Evolutionary conservation across 2,888 invertebrate genomes (phyloP), one percentile per base, ranked within the genome.

Genomic region (Linnaemya tessellans): DNA sequence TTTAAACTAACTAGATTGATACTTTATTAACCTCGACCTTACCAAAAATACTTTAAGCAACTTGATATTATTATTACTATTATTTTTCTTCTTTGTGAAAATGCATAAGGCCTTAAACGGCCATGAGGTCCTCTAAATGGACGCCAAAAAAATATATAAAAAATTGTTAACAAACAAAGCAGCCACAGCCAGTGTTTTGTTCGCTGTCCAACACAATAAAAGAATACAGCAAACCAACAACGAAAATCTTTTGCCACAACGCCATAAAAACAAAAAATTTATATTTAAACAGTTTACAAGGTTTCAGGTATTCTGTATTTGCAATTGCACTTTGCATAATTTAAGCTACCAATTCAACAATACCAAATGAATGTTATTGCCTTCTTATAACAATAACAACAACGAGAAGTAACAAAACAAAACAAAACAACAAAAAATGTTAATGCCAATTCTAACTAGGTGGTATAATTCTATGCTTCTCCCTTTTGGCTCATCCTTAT

Each of bases 291-390:
- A 56, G 62, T 56, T 56, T 46, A 51, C 15, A 43, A 43, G 49
- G 65, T 78, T 56, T 41, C 49, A 67, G 65, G 56, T 71, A 82
- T 77, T 38, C 49, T 41, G 62, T 56, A 38, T 62, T 49, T 35
- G 71, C 84, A 73, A 84, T 78, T 85, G 85, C 75, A 82, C 79
- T 85, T 85, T 85, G 85, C 85, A 85, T 85, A 85, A 85, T 79
- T 82, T 85, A 75, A 75, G 78, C 75, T 71, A 82, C 68, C 85
- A 85, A 82, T 82, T 85, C 75, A 82, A 82, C 79, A 85, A 85
- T 85, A 82, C 71, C 46, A 77, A 77, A 84, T 81, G 30, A 84
- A 78, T 81, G 80, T 80, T 82, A 80, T 73, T 79, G 71, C 75
- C 67, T 75, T 75, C 78, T 81, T 60, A 54, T 65, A 70, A 75